These are phyloP conservation scores for Xyrauchen texanus DNA, from an alignment of 2,113 vertebrate genomes.

Conservation along the genomic window DNA sequence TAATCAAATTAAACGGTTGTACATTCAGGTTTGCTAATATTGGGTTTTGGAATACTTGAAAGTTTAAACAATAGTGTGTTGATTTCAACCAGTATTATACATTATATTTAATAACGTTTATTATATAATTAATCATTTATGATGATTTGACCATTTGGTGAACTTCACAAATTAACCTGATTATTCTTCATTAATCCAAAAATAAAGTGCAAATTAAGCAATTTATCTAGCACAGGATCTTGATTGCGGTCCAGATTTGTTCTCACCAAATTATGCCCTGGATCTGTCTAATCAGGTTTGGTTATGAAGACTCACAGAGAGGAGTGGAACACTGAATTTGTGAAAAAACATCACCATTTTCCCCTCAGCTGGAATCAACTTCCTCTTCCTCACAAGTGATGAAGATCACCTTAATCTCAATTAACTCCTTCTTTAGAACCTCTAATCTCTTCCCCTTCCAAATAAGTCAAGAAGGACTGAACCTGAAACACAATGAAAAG, in stretches of 20 bases:
- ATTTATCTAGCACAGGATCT: too few relatives aligned
- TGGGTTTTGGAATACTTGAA: not conserved
- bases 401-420: slow-evolving; percentile 91
- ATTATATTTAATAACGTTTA: too few relatives aligned
- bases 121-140: too few relatives aligned
- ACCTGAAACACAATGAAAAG: slow-evolving; percentile 75
- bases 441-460: slow-evolving; percentile 83
- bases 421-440: slow-evolving; percentile 83
- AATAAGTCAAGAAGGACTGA: slow-evolving; percentile 83
- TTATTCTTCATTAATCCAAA: too few relatives aligned
- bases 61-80: too few relatives aligned
- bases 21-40: not conserved
- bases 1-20: not conserved
- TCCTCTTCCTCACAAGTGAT: slow-evolving; percentile 65
- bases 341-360: slow-evolving; percentile 82
- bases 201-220: too few relatives aligned
- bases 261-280: not conserved
- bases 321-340: slow-evolving; percentile 72
- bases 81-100: too few relatives aligned
- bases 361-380: slow-evolving; percentile 38
- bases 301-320: slow-evolving; percentile 68
- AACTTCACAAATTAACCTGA: too few relatives aligned
- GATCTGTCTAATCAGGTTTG: slow-evolving; percentile 32
- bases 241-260: slow-evolving; percentile 26
- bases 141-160: too few relatives aligned